Conservation (phyloP, 2,113 vertebrate genomes). For the Serinus canaria region DNA sequence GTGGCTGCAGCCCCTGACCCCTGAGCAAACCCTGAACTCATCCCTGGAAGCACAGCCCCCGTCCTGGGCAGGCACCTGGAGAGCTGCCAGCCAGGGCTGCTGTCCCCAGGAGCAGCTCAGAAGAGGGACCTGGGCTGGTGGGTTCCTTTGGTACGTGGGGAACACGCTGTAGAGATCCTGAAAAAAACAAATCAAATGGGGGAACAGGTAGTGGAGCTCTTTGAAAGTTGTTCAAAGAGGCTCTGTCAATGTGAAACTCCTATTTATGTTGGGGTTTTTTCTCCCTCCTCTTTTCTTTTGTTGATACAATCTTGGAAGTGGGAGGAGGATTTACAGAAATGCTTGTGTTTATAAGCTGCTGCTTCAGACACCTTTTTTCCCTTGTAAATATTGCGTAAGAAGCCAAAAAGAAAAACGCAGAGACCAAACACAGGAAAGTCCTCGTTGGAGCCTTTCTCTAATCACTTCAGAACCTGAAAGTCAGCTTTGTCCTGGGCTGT, state of each 20-base stretch:
- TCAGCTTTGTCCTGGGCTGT: not conserved
- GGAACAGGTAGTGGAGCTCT: not conserved
- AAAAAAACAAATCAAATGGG: slow-evolving; percentile 17
- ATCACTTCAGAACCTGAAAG: not conserved
- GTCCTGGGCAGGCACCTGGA: not conserved
- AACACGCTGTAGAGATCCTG: not conserved
- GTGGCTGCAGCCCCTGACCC: not conserved
- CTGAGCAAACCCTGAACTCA: not conserved
- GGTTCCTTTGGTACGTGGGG: not conserved
- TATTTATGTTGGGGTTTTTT: not conserved
- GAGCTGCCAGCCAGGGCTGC: not conserved
- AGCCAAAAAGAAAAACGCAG: not conserved
- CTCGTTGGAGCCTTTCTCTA: not conserved
- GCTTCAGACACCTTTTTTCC: slow-evolving; percentile 12
- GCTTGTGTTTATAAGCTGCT: slow-evolving; percentile 12
- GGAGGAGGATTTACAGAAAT: slow-evolving; percentile 55
- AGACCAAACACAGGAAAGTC: not conserved
- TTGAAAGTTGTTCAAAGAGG: slow-evolving; percentile 62
- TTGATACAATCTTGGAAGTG: slow-evolving; percentile 51
- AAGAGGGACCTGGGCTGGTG: not conserved
- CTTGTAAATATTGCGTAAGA: not conserved
- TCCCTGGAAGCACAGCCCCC: fast-evolving
- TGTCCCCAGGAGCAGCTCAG: not conserved
- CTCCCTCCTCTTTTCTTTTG: slow-evolving; percentile 47
- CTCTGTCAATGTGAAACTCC: not conserved